Conservation (phyloP, 2,888 invertebrate genomes). For the Odontothrips loti region DNA sequence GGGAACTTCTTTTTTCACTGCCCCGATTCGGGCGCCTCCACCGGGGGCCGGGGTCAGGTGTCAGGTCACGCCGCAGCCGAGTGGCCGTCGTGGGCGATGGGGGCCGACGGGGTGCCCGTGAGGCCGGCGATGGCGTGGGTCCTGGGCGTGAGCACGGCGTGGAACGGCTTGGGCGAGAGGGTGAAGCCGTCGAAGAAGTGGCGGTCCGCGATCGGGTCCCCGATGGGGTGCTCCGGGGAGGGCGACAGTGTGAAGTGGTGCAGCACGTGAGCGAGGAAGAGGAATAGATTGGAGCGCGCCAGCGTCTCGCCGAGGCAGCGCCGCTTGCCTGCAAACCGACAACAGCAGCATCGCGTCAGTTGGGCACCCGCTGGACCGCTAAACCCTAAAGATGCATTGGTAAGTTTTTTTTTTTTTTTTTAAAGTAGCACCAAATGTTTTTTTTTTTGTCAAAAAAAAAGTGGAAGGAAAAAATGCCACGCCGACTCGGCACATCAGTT, state of each 20-base stretch:
- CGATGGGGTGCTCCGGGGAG: slow-evolving; percentile 44
- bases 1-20: too few species aligned
- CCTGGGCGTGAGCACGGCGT: neutral
- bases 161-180: slow-evolving; percentile 53
- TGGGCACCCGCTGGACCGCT: too few species aligned
- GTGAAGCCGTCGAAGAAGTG: slow-evolving; percentile 55
- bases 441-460: too few species aligned
- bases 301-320: slow-evolving; percentile 61
- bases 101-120: too few species aligned
- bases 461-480: neutral
- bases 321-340: slow-evolving; percentile 50
- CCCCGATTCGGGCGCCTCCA: neutral
- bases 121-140: neutral
- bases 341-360: too few species aligned
- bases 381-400: too few species aligned
- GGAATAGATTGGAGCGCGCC: slow-evolving; percentile 58
- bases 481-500: too few species aligned
- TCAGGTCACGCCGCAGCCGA: neutral
- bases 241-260: slow-evolving; percentile 50
- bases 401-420: too few species aligned
- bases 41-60: neutral
- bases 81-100: neutral
- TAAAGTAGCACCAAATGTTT: too few species aligned
- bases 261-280: slow-evolving; percentile 56
- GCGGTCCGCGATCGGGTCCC: slow-evolving; percentile 42